These are phyloP conservation scores for Chunga burmeisteri DNA, from an alignment of 2,113 vertebrate genomes.

Conservation along the genomic window DNA sequence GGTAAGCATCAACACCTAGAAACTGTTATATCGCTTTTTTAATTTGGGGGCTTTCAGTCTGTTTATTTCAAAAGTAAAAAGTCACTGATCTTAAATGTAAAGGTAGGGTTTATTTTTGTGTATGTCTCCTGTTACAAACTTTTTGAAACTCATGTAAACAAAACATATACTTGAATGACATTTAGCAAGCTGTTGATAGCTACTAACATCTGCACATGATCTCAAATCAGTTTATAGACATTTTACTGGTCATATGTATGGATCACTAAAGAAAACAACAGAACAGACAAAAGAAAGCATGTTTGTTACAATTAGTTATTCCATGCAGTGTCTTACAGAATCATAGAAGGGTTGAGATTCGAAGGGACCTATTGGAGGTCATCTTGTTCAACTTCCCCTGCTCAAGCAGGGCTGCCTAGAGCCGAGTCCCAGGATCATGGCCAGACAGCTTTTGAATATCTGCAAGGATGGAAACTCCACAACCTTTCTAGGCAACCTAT, in stretches of 20 bases:
- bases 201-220: background rate
- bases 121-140: background rate
- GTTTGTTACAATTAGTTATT: background rate
- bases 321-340: background rate
- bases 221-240: background rate
- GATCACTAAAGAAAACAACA: background rate
- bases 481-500: background rate
- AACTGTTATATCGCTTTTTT: background rate
- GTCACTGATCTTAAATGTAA: background rate
- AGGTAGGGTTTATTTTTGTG: background rate
- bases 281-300: background rate
- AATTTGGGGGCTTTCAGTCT: background rate
- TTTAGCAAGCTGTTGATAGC: background rate
- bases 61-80: background rate
- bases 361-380: background rate
- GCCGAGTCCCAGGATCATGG: accelerated
- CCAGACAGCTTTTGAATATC: too few species aligned
- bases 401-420: background rate
- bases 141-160: background rate
- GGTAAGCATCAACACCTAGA: background rate
- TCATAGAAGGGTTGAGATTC: background rate
- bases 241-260: background rate
- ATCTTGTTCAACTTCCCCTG: background rate
- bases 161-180: background rate
- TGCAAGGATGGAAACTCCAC: background rate